Percentiles rank a stretch among this genome's conserved stretches.
phyloP scores from a whole-genome alignment of 2,113 vertebrate species.

The Alaudala cheleensis region DNA sequence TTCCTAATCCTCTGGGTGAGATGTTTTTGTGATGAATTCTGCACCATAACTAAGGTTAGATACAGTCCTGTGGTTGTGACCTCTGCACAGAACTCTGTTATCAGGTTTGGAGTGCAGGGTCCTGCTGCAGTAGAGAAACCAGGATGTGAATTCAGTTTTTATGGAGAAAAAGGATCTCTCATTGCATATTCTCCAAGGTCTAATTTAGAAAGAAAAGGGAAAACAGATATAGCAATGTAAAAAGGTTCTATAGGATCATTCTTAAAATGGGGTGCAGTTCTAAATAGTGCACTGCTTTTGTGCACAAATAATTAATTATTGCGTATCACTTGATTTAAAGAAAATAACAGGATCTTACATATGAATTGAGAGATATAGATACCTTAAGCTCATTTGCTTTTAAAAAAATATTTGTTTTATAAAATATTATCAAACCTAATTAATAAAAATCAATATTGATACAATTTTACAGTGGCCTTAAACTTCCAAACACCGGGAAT shows the following conservation, averaged over 20 bases:
- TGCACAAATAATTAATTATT: background rate
- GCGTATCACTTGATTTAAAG: background rate
- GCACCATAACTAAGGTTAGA: background rate
- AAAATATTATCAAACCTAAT: background rate
- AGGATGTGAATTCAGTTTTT: background rate
- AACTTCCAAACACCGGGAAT: conserved; percentile 85
- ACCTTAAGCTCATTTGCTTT: background rate
- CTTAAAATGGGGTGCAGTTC: background rate
- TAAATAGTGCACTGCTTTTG: background rate
- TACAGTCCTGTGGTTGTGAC: background rate
- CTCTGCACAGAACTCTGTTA: background rate
- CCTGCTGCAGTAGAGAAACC: background rate
- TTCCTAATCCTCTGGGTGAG: background rate
- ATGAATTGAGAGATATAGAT: background rate
- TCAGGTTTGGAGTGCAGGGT: background rate
- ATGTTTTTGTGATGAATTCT: background rate
- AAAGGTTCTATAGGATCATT: background rate
- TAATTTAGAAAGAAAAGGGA: background rate
- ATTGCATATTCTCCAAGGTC: background rate
- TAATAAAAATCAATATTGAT: background rate
- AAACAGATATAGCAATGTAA: background rate
- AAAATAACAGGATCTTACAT: background rate
- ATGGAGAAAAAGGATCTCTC: background rate
- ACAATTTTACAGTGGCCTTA: conserved; percentile 80
- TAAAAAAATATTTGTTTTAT: background rate